phyloP scores from a whole-genome alignment of 2,797 vertebrate genomes.

The Xiphorhynchus erythropygius region DNA sequence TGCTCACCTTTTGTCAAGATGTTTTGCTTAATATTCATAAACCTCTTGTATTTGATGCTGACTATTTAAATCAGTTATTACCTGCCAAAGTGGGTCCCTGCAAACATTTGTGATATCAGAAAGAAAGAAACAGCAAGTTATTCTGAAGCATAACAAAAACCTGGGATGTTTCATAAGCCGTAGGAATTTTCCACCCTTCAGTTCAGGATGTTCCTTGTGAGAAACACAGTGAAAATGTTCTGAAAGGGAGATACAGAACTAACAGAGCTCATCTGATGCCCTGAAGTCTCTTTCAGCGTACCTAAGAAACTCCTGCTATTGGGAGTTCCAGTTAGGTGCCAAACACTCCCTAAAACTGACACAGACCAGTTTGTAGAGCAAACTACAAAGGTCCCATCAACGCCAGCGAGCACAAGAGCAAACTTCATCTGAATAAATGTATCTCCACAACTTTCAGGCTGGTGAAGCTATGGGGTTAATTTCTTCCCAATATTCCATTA shows the following conservation, averaged over 20 bases:
- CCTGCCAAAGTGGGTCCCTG: neutral
- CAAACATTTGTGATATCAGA: neutral
- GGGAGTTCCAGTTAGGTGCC: neutral
- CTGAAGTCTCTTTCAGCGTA: neutral
- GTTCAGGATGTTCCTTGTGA: neutral
- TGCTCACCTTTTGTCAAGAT: neutral
- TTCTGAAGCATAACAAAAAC: slow-evolving; percentile 11
- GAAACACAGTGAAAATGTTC: neutral
- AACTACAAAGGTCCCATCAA: neutral
- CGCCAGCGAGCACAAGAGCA: neutral
- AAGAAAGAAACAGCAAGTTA: slow-evolving; percentile 32
- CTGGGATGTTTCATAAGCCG: neutral
- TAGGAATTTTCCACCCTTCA: neutral
- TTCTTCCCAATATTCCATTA: neutral
- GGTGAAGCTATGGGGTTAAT: neutral
- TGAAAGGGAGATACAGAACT: neutral
- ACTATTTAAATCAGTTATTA: slow-evolving; percentile 47
- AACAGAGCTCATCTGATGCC: neutral
- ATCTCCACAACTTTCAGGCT: neutral
- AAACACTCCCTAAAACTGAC: neutral
- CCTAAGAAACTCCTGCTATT: neutral
- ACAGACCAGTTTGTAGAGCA: neutral
- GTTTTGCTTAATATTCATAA: slow-evolving; percentile 39
- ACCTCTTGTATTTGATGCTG: slow-evolving; percentile 31
- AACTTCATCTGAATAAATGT: neutral